Base-by-base conservation (phyloP, 1,140 invertebrate species). In the Eumeta japonica region DNA sequence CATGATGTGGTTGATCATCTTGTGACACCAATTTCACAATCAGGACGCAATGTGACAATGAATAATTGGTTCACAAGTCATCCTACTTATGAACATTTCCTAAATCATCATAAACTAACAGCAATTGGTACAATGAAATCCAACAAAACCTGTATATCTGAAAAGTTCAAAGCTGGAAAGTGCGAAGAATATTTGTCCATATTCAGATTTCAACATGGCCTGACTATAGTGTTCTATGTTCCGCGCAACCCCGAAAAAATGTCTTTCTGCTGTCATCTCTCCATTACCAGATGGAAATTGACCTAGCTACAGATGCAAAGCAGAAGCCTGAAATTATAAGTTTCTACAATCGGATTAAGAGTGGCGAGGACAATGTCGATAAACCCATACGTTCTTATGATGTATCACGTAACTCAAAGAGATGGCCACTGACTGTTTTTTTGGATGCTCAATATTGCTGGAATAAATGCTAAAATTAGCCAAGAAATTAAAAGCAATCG, bases 61-160 rank as follows among this genome's bases (percentile, higher is more conserved):
- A 58, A 64, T 33, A 64, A 61, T 35, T 66, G 46, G 48, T 66
- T 63, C 35, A 58, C 49, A 15, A 52, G 48, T 33, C 42, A 47
- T 20, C 17, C 28, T n/a, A 37, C 53, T 10, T 35, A 46, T 14
- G 12, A 35, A 35, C 42, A 44, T 11, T 32, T 56, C 27, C 28
- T 52, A 2, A 37, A 16, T 15, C 24, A 50, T 30, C 42, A 37
- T 35, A 50, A 47, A n/a, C 19, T 63, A 12, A 56, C 56, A 16
- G 20, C 50, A 16, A 27, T 54, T 10, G 54, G 54, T 15, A 64
- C 50, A 7, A 32, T 57, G 13, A 50, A 45, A 48, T 50, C 51
- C 42, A 55, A 53, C 41, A 64, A 56, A 52, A 33, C 31, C 9
- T 33, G 31, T 12, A 33, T 33, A 33, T 16, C 31, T 15, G 31